These are phyloP conservation scores for Calyptommatus sinebrachiatus DNA, from an alignment of 2,113 vertebrate species.

Conservation along the genomic window DNA sequence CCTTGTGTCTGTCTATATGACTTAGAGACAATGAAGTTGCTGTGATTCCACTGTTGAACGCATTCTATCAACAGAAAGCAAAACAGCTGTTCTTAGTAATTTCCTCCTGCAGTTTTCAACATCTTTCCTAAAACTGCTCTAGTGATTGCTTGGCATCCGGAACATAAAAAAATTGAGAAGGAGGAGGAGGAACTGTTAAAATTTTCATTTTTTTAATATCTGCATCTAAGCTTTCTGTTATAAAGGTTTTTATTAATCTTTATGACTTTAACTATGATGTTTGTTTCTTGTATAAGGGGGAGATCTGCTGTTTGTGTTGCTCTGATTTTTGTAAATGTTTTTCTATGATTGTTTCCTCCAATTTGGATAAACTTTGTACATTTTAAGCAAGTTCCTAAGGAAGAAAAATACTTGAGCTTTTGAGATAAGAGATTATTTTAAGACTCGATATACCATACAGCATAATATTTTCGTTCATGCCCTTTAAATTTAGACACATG, in stretches of 20 bases:
- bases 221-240: not conserved
- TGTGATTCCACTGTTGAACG: too few species aligned
- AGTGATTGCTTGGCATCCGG: too few species aligned
- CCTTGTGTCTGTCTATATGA: too few species aligned
- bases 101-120: too few species aligned
- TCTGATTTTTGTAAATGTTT: not conserved
- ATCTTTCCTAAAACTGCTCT: too few species aligned
- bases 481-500: not conserved
- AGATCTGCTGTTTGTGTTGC: not conserved
- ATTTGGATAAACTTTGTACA: not conserved
- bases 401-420: not conserved
- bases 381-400: not conserved
- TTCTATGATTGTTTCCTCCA: not conserved
- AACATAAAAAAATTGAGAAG: too few species aligned
- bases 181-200: too few species aligned
- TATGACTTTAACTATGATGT: not conserved
- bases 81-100: too few species aligned
- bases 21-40: too few species aligned
- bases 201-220: not conserved
- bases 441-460: not conserved
- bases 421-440: not conserved
- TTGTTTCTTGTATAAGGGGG: not conserved
- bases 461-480: not conserved
- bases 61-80: too few species aligned
- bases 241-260: not conserved